Percentiles rank a stretch among this genome's conserved stretches.
Conservation (phyloP, 2,797 vertebrate genomes). For the Gymnopithys bicolor region DNA sequence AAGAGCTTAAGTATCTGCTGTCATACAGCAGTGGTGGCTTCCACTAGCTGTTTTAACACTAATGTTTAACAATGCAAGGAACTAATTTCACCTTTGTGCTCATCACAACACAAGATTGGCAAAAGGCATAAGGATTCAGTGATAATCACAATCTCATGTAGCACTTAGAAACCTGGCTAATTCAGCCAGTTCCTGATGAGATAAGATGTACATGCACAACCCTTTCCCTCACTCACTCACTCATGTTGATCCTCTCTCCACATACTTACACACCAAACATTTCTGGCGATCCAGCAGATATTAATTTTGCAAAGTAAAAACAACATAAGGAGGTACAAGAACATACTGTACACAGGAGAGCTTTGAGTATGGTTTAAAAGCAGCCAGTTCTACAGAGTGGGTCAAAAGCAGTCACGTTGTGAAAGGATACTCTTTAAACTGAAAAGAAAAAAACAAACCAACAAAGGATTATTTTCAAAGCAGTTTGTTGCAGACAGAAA, state of each 20-base stretch:
- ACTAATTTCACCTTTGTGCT: not conserved
- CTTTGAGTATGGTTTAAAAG: slow-evolving; percentile 25
- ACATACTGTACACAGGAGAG: slow-evolving; percentile 52
- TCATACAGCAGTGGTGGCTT: not conserved
- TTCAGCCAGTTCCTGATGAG: not conserved
- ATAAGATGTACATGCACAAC: not conserved
- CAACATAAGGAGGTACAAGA: slow-evolving; percentile 51
- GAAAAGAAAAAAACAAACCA: not conserved
- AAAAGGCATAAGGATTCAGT: not conserved
- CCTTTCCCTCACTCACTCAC: not conserved
- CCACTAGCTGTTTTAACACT: not conserved
- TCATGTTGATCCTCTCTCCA: slow-evolving; percentile 1
- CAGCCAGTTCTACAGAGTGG: slow-evolving; percentile 41
- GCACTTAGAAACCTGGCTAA: not conserved
- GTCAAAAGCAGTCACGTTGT: slow-evolving; percentile 44
- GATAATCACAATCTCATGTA: not conserved
- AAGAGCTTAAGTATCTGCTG: not conserved
- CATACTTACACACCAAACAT: slow-evolving; percentile 14
- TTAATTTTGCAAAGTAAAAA: slow-evolving; percentile 56
- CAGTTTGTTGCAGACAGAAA: slow-evolving; percentile 22
- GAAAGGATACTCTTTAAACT: slow-evolving; percentile 37
- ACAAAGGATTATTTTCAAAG: slow-evolving; percentile 44
- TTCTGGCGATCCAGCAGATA: slow-evolving; percentile 31
- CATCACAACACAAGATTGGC: not conserved
- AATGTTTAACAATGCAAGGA: not conserved